phyloP scores from a whole-genome alignment of 1,140 invertebrate species.

The Lepidurus packardi region DNA sequence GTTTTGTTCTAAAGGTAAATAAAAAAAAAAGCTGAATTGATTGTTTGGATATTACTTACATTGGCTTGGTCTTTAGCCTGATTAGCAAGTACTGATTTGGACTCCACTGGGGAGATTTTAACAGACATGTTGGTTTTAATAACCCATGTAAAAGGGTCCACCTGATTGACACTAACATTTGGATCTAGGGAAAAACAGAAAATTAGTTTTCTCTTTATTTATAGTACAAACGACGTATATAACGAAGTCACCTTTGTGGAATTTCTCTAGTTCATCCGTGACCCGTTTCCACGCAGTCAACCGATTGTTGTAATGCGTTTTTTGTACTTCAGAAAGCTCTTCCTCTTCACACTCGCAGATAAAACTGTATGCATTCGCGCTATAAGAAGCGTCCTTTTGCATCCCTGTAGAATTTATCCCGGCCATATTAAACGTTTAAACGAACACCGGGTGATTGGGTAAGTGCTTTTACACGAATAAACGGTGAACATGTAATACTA shows the following conservation, averaged over 20 bases:
- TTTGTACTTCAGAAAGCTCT: slow-evolving; percentile 4
- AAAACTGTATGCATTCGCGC: no score
- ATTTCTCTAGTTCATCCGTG: not conserved
- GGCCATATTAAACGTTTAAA: no score
- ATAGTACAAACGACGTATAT: not conserved
- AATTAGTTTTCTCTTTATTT: not conserved
- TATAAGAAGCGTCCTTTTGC: no score
- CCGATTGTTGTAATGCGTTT: not conserved
- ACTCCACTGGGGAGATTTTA: slow-evolving; percentile 2
- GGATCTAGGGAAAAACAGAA: not conserved
- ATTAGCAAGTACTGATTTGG: not conserved
- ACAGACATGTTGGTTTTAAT: not conserved
- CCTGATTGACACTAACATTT: not conserved
- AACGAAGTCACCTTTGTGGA: not conserved
- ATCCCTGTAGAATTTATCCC: no score
- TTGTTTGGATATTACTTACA: not conserved
- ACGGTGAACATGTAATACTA: no score
- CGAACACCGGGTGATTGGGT: no score
- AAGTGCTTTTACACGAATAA: no score
- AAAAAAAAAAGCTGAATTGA: not conserved
- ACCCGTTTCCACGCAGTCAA: not conserved
- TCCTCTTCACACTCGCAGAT: not conserved
- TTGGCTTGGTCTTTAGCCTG: not conserved
- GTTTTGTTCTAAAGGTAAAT: not conserved
- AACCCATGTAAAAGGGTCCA: not conserved